These are phyloP conservation scores for Apodemia zela DNA, from an alignment of 2,888 invertebrate genomes.

Conservation along the genomic window DNA sequence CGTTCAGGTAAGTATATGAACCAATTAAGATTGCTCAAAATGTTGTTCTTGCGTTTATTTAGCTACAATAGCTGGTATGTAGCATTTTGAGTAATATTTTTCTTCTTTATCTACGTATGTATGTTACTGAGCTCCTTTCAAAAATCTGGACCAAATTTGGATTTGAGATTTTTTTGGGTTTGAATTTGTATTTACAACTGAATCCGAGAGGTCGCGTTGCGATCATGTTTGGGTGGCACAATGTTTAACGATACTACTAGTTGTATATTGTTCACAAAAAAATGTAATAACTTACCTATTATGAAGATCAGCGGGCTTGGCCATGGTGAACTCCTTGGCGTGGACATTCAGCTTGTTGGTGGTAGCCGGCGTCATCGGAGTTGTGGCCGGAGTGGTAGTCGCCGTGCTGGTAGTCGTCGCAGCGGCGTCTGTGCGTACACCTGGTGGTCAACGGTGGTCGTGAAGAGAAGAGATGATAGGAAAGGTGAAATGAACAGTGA, in stretches of 20 bases:
- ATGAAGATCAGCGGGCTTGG: constrained; percentile 79
- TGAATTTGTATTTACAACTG: no score
- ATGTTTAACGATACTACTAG: background rate
- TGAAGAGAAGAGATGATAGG: constrained; percentile 74
- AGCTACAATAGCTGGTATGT: no score
- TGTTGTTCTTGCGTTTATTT: no score
- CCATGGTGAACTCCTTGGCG: constrained; percentile 94
- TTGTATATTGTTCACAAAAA: background rate
- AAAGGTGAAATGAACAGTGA: constrained; percentile 43
- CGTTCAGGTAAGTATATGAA: no score
- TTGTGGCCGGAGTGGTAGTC: constrained; percentile 45
- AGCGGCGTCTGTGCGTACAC: constrained; percentile 82
- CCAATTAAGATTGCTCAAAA: no score
- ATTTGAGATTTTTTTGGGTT: no score
- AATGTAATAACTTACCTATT: constrained; percentile 57
- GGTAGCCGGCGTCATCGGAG: constrained; percentile 44
- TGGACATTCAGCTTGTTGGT: constrained; percentile 89
- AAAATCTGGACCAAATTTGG: no score
- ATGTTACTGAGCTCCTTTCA: no score
- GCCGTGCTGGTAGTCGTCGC: constrained; percentile 51
- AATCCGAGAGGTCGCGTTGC: no score
- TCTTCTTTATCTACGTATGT: no score
- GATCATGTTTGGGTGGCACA: background rate
- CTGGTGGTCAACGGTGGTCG: constrained; percentile 74
- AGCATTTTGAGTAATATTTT: no score